A percentile compares a stretch with the other conserved stretches of the same genome.
Conservation (phyloP, 2,797 vertebrate genomes). For the Pseudochaenichthys georgianus region DNA sequence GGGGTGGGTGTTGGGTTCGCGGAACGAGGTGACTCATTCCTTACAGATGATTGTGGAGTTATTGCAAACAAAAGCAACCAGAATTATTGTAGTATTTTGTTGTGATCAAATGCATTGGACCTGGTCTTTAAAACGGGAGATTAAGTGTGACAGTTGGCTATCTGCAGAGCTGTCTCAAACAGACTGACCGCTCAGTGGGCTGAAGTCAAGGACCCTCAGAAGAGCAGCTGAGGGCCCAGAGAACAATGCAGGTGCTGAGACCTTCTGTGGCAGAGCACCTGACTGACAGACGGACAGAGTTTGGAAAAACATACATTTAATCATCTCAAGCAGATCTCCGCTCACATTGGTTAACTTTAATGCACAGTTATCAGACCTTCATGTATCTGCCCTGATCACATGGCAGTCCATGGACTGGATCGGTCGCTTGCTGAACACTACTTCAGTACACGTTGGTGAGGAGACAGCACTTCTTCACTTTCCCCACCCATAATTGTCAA, state of each 20-base stretch:
- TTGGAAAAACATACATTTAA: background rate
- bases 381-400: background rate
- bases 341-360: background rate
- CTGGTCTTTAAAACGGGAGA: background rate
- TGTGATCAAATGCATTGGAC: background rate
- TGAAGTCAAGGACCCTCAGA: constrained; percentile 59
- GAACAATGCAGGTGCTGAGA: constrained; percentile 68
- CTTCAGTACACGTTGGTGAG: background rate
- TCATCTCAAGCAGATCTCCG: background rate
- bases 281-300: background rate
- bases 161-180: constrained; percentile 60
- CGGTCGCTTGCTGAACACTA: background rate
- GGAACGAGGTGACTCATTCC: no score
- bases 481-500: constrained; percentile 23
- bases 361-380: background rate
- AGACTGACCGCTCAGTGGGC: constrained; percentile 44
- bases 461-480: background rate
- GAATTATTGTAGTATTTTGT: background rate
- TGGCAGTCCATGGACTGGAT: background rate
- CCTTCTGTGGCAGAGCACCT: constrained; percentile 46
- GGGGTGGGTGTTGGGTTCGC: background rate
- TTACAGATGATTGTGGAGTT: background rate
- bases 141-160: background rate
- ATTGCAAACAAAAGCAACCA: background rate
- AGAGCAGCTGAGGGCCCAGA: constrained; percentile 34